phyloP scores from a whole-genome alignment of 2,888 invertebrate genomes.

The Ennomos fuscantarius region DNA sequence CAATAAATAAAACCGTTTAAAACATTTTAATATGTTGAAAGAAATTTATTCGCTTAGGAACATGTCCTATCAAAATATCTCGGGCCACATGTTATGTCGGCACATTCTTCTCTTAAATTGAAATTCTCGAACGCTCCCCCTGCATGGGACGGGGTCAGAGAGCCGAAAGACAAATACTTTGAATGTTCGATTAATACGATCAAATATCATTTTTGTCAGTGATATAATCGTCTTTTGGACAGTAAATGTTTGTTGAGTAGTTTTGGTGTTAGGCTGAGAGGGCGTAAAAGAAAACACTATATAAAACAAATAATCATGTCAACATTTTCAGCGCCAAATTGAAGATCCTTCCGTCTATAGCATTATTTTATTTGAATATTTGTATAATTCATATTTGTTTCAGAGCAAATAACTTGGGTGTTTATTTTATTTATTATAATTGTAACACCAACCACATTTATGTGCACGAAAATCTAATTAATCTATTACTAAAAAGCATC shows the following conservation, averaged over 20 bases:
- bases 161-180: constrained; percentile 82
- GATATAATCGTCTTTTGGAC: constrained; percentile 26
- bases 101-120: constrained; percentile 86
- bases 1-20: constrained; percentile 76
- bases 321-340: no score
- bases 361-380: no score
- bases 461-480: no score
- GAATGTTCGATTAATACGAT: constrained; percentile 81
- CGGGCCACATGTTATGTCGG: constrained; percentile 85
- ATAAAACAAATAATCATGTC: no score
- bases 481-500: no score
- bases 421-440: no score
- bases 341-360: no score
- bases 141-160: constrained; percentile 74
- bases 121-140: constrained; percentile 84
- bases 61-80: constrained; percentile 86
- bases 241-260: constrained; percentile 1
- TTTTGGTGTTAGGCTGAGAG: no score
- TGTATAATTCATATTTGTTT: no score
- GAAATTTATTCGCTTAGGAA: constrained; percentile 83
- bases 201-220: constrained; percentile 69
- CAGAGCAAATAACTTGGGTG: no score
- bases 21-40: constrained; percentile 80
- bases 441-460: no score
- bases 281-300: no score